phyloP scores from a whole-genome alignment of 2,113 vertebrate species.

The Lasiurus borealis region DNA sequence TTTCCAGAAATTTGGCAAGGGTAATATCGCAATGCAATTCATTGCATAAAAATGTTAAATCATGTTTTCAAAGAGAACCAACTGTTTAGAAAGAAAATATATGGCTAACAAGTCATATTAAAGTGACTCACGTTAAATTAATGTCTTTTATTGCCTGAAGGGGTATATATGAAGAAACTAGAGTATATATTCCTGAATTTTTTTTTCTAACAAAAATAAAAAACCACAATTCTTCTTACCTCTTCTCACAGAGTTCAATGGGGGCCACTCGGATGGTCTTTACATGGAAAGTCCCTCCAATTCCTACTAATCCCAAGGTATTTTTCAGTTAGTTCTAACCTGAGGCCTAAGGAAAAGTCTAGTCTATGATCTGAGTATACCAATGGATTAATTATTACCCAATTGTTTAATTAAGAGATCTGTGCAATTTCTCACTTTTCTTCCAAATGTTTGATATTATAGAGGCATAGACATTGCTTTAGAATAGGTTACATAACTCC shows the following conservation, averaged over 20 bases:
- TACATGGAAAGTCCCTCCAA: neutral
- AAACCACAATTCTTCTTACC: neutral
- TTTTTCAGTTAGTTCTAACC: neutral
- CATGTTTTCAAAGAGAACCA: constrained; percentile 25
- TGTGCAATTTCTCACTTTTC: neutral
- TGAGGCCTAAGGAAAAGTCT: neutral
- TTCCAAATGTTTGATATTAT: neutral
- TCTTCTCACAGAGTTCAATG: neutral
- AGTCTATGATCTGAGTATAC: neutral
- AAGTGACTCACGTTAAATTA: neutral
- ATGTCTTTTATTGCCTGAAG: neutral
- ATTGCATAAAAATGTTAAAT: constrained; percentile 47
- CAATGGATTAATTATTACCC: neutral
- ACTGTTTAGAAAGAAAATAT: constrained; percentile 40
- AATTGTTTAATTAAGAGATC: neutral
- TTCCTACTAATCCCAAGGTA: neutral
- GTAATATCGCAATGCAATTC: constrained; percentile 48
- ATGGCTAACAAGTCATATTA: neutral
- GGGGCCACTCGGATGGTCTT: neutral
- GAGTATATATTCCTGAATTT: neutral
- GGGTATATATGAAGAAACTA: neutral
- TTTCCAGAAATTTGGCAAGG: constrained; percentile 63
- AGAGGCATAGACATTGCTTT: neutral
- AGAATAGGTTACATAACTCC: neutral
- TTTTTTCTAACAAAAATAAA: constrained; percentile 57